Evolutionary conservation across 1,140 invertebrate genomes (phyloP).

Genomic region (Lethrus apterus): DNA sequence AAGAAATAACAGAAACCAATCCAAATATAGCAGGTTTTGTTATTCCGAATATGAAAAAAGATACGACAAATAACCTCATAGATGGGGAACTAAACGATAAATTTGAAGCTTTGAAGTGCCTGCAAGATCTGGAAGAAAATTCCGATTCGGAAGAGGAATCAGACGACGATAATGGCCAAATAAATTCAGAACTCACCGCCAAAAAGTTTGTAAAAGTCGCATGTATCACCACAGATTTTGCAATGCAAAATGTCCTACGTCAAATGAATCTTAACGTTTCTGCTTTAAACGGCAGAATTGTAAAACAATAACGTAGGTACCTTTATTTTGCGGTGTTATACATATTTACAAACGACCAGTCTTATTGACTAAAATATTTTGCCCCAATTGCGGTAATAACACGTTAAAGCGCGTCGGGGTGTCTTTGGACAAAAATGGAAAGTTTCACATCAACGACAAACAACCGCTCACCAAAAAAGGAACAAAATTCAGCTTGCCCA

Average conservation of each 20-base stretch:
- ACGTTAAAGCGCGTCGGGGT: conserved; percentile 88
- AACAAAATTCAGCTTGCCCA: conserved; percentile 77
- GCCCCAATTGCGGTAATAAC: conserved; percentile 89
- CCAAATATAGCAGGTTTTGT: conserved; percentile 50
- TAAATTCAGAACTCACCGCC: conserved; percentile 42
- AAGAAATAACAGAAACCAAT: conserved; percentile 31
- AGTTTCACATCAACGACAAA: conserved; percentile 77
- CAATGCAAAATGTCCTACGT: conserved; percentile 95
- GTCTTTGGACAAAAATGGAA: conserved; percentile 81
- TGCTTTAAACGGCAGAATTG: conserved; percentile 78
- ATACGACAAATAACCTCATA: conserved; percentile 20
- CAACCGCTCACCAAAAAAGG: conserved; percentile 74
- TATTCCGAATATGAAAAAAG: conserved; percentile 35
- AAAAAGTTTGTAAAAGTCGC: conserved; percentile 68
- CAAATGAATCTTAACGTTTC: conserved; percentile 90
- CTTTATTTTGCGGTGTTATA: conserved; percentile 88
- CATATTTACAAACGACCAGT: conserved; percentile 86
- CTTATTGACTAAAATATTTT: conserved; percentile 88
- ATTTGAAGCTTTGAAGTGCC: no score
- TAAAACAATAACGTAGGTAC: conserved; percentile 82
- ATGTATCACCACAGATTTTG: conserved; percentile 93
- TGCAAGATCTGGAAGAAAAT: conserved; percentile 34
- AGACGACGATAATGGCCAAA: conserved; percentile 59
- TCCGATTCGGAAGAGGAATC: conserved; percentile 38
- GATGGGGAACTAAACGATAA: conserved; percentile 20